These are phyloP conservation scores for Gadus chalcogrammus DNA, from an alignment of 2,113 vertebrate species.

Conservation along the genomic window DNA sequence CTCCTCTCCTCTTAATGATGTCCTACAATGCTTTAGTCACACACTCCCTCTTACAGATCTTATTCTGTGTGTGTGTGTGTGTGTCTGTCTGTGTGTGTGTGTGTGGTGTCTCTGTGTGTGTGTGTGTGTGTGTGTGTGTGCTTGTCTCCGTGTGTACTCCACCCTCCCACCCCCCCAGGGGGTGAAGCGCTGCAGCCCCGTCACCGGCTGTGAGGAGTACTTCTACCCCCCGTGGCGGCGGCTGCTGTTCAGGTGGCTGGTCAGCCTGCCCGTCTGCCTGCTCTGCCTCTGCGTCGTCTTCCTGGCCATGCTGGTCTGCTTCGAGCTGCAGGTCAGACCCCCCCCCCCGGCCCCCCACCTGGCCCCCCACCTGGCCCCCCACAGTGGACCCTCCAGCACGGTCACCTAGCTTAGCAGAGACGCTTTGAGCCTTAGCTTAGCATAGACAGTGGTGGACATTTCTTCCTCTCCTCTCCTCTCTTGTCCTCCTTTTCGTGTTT, in stretches of 20 bases:
- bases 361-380: not conserved
- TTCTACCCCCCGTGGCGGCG: conserved; percentile 94
- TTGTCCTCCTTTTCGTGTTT: too few species aligned
- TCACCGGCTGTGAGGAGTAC: conserved; percentile 90
- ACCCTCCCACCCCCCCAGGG: conserved; percentile 70
- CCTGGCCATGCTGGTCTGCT: conserved; percentile 94
- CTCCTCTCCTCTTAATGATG: conserved; percentile 2
- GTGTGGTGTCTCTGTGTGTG: too few species aligned
- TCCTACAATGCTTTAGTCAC: not conserved
- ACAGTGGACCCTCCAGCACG: too few species aligned
- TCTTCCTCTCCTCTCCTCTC: too few species aligned
- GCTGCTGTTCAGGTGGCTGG: conserved; percentile 87
- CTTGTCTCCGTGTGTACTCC: not conserved
- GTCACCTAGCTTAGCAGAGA: too few species aligned
- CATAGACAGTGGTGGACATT: too few species aligned
- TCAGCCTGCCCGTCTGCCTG: conserved; percentile 91
- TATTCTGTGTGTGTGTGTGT: too few species aligned
- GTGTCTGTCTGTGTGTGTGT: too few species aligned
- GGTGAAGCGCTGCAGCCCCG: conserved; percentile 85
- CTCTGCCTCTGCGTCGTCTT: conserved; percentile 89
- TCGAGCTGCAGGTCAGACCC: conserved; percentile 88
- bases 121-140: not conserved
- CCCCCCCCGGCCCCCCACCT: not conserved
- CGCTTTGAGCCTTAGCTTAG: too few species aligned
- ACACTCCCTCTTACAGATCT: not conserved